Evolutionary conservation across 2,797 vertebrate genomes (phyloP).

Genomic region (Coregonus sp.): DNA sequence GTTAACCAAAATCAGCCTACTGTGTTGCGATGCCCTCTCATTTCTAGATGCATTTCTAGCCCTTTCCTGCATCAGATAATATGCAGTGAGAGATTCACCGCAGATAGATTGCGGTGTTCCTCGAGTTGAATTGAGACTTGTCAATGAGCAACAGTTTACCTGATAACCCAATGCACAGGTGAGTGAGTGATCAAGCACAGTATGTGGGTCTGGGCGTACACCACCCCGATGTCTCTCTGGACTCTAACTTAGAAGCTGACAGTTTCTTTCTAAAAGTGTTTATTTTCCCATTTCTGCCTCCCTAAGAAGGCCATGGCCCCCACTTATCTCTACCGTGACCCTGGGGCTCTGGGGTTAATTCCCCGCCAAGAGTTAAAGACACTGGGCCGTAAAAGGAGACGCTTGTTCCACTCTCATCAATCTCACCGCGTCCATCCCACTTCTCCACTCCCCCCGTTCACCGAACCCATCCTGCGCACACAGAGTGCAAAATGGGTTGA

Average conservation of each 20-base stretch:
- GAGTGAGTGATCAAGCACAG: background rate
- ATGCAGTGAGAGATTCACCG: too few species aligned
- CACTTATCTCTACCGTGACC: constrained; percentile 34
- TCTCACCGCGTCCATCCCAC: constrained; percentile 28
- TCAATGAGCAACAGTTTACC: background rate
- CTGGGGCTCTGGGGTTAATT: constrained; percentile 22
- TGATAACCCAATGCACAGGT: background rate
- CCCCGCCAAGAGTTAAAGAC: constrained; percentile 31
- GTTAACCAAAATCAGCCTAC: background rate
- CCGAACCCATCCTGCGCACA: background rate
- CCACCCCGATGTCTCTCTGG: background rate
- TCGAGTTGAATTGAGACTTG: background rate
- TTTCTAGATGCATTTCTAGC: too few species aligned
- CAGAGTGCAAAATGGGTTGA: background rate
- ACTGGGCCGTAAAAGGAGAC: constrained; percentile 23
- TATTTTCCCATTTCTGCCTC: background rate
- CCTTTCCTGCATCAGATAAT: too few species aligned
- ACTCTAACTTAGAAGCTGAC: background rate
- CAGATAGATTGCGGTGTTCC: too few species aligned
- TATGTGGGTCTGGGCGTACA: background rate
- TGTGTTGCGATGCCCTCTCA: background rate
- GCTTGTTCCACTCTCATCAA: constrained; percentile 39
- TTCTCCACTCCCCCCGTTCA: constrained; percentile 18
- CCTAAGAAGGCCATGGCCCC: constrained; percentile 14
- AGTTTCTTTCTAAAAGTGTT: background rate